Evolutionary conservation across 2,113 vertebrate species (phyloP).

Genomic region (Progne subis): DNA sequence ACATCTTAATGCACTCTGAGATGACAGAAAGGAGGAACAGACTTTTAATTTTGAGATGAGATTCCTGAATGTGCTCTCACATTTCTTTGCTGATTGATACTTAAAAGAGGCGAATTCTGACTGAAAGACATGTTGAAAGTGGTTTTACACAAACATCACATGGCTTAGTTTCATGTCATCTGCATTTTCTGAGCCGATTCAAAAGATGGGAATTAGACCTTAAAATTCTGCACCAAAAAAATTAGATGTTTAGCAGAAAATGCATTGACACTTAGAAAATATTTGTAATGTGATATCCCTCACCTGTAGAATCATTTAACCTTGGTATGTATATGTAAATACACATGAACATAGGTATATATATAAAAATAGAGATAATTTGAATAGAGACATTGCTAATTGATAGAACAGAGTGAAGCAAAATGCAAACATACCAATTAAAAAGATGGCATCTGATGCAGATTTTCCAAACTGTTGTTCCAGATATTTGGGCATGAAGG

Average conservation of each 20-base stretch:
- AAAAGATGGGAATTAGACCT: background rate
- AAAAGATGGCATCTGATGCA: slow-evolving; percentile 88
- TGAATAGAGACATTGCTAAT: background rate
- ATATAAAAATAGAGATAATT: background rate
- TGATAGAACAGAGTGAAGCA: background rate
- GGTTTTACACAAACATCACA: background rate
- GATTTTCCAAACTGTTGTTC: slow-evolving; percentile 95
- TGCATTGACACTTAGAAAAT: background rate
- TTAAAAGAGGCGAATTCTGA: background rate
- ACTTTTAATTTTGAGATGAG: background rate
- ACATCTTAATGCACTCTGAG: background rate
- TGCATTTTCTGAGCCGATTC: background rate
- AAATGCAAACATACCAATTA: slow-evolving; percentile 80
- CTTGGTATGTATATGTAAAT: background rate
- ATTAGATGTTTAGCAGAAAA: background rate
- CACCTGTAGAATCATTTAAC: background rate
- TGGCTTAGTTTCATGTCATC: background rate
- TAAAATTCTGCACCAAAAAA: background rate
- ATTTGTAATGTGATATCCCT: background rate
- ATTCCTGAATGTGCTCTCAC: background rate
- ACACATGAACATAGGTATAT: background rate
- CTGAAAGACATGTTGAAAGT: background rate
- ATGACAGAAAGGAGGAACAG: background rate
- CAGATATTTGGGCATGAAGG: slow-evolving; percentile 93
- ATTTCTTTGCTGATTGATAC: background rate